Evolutionary conservation across 1,140 invertebrate species (phyloP), one percentile per base, ranked within the genome.

Genomic region (Lamellibrachia luymesi): DNA sequence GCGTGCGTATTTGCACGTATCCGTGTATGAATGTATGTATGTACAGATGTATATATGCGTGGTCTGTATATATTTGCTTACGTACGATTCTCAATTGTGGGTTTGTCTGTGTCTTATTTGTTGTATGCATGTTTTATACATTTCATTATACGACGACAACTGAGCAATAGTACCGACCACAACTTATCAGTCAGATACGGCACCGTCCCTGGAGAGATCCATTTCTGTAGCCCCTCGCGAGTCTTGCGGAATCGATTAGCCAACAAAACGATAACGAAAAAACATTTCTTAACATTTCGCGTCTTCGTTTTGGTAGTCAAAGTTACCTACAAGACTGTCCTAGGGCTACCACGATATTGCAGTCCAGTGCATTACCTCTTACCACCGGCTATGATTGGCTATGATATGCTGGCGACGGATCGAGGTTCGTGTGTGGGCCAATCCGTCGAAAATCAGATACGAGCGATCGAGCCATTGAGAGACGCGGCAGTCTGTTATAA

Each of bases 1-100:
- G 92, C 80, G 92, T 80, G n/a, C 56, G 92, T 92, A 51, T 92
- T 38, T 92, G 50, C 27, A 27, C 27, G 56, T 92, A 8, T 91
- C 0, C 27, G 90, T 50, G n/a, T 91, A 10, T 91, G 90, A 6
- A 25, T 91, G n/a, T 91, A 25, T 91, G 50, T 10, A 8, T 27
- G 90, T 91, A 8, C 8, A 25, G 8, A 10, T 91, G 90, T 91
- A 8, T 91, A 22, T 10, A 38, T 91, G 50, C 1, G 90, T 38
- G n/a, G 50, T 50, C 6, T 25, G 50, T 91, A 25, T 22, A 10
- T 13, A 22, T 38, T 7, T 91, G 90, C 38, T 38, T 38, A 38
- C 38, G 38, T 38, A 38, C 38, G 38, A 38, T 38, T 38, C 38
- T 38, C 38, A 38, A 38, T 38, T 27, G 49, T 13, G 27, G n/a